A percentile compares a stretch with the other conserved stretches of the same genome.
Conservation (phyloP, 2,113 vertebrate species). For the Semicossyphus pulcher region DNA sequence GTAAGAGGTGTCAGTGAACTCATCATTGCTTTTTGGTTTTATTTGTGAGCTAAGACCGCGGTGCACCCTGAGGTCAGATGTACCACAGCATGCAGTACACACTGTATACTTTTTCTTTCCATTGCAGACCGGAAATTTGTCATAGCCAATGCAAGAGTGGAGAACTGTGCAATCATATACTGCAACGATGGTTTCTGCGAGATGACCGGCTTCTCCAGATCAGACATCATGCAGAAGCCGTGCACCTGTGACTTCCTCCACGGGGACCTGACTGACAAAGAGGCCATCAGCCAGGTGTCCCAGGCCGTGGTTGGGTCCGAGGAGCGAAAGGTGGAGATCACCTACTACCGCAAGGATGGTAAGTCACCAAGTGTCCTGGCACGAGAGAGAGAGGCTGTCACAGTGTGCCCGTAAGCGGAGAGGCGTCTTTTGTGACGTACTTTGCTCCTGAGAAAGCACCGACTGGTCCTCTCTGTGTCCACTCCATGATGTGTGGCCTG, state of each 20-base stretch:
- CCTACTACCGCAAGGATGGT: slow-evolving; percentile 98
- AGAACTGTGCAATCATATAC: slow-evolving; percentile 99
- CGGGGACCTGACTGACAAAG: slow-evolving; percentile 92
- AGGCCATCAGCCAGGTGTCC: slow-evolving; percentile 92
- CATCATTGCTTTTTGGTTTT: slow-evolving; percentile 9
- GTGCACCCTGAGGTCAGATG: slow-evolving; percentile 14
- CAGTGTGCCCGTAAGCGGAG: slow-evolving; percentile 2
- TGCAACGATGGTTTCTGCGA: slow-evolving; percentile 99
- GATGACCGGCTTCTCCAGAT: slow-evolving; percentile 98
- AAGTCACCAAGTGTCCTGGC: slow-evolving; percentile 75
- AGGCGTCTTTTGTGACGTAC: slow-evolving; percentile 6
- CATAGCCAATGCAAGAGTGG: slow-evolving; percentile 98
- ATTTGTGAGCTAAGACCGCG: not conserved
- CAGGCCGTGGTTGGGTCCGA: slow-evolving; percentile 95
- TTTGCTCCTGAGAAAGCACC: slow-evolving; percentile 16
- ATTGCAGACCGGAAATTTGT: slow-evolving; percentile 97
- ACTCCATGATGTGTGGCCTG: slow-evolving; percentile 27
- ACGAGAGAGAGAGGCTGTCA: slow-evolving; percentile 1
- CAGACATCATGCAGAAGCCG: slow-evolving; percentile 98
- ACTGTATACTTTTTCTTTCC: slow-evolving; percentile 52
- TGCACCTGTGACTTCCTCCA: slow-evolving; percentile 99
- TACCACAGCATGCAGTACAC: not conserved
- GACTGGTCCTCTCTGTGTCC: slow-evolving; percentile 24
- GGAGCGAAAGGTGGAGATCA: slow-evolving; percentile 97
- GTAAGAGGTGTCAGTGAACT: not conserved